A percentile compares a stretch with the other conserved stretches of the same genome.
phyloP scores from a whole-genome alignment of 1,140 invertebrate genomes.

The Drosophila sp. region DNA sequence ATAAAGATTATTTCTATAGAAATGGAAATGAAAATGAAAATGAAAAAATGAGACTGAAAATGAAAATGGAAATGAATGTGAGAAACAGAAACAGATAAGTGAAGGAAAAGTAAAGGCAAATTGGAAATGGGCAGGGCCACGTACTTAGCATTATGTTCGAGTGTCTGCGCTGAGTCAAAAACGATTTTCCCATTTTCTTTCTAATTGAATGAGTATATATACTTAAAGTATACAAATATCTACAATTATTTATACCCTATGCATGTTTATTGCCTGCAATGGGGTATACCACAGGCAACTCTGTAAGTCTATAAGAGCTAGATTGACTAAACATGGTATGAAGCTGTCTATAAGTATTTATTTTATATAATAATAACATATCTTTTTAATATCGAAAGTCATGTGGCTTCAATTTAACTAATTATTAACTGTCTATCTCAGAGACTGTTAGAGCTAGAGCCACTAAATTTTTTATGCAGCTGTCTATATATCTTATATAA shows the following conservation, averaged over 20 bases:
- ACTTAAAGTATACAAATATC: conserved; percentile 43
- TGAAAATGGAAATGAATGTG: conserved; percentile 21
- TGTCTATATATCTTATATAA: no score
- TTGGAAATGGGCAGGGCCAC: conserved; percentile 25
- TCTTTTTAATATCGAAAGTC: no score
- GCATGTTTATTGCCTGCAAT: not conserved
- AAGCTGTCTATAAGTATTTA: no score
- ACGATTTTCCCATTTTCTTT: conserved; percentile 67
- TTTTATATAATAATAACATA: no score
- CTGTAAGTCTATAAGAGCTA: not conserved
- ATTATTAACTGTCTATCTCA: no score
- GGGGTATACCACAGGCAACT: not conserved
- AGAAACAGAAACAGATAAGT: conserved; percentile 13
- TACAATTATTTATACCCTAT: conserved; percentile 15
- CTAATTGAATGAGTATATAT: conserved; percentile 71
- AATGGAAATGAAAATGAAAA: conserved; percentile 9
- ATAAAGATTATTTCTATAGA: conserved; percentile 65
- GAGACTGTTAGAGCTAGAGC: no score
- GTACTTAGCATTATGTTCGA: conserved; percentile 36
- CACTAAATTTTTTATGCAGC: no score
- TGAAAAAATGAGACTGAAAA: conserved; percentile 2
- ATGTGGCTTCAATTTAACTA: no score
- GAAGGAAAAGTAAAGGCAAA: not conserved
- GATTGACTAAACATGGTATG: not conserved
- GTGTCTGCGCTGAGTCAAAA: conserved; percentile 62